Evolutionary conservation across 2,113 vertebrate species (phyloP).

Genomic region (Orcinus orca): DNA sequence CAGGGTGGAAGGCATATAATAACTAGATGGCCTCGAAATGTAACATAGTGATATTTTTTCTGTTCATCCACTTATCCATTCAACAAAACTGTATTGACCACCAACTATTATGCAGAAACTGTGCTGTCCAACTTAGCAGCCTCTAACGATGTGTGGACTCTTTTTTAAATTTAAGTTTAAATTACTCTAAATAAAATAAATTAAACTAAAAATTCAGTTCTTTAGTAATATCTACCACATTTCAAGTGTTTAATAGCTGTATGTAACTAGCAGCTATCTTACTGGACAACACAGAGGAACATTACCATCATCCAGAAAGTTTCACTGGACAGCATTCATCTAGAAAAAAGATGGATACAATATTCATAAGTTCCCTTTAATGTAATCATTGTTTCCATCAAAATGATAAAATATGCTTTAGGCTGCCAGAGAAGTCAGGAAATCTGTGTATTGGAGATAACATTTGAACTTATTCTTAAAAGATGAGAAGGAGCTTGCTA

Average conservation of each 20-base stretch:
- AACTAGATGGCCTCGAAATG: not conserved
- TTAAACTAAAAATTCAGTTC: not conserved
- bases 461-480: not conserved
- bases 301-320: not conserved
- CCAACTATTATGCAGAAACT: not conserved
- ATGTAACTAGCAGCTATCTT: not conserved
- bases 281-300: not conserved
- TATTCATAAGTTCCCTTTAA: not conserved
- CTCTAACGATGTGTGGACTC: not conserved
- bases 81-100: not conserved
- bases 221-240: not conserved
- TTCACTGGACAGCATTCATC: not conserved
- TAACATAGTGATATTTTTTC: not conserved
- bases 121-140: not conserved
- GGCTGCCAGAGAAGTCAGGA: not conserved
- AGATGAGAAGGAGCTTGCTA: not conserved
- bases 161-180: conserved; percentile 1
- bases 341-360: not conserved
- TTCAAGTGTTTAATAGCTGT: not conserved
- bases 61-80: not conserved
- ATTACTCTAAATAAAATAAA: conserved; percentile 5
- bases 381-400: not conserved
- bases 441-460: not conserved
- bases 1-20: not conserved
- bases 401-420: not conserved